Base-by-base conservation (phyloP, 2,888 invertebrate species). In the Ditula angustiorana region DNA sequence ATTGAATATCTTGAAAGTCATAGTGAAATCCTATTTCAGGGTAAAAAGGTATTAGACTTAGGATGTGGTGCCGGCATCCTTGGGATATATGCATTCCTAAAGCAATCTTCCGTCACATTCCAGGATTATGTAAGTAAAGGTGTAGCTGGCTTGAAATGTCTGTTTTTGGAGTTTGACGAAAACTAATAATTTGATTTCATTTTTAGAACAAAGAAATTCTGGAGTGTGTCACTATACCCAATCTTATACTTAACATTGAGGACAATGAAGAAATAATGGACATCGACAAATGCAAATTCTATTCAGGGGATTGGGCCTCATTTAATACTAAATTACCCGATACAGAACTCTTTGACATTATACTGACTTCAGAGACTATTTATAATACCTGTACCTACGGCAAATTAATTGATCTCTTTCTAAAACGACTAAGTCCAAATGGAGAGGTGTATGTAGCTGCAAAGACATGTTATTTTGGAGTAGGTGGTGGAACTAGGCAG, bases 381-480 rank as follows among this genome's bases (percentile, higher is more conserved):
- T 98, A 98, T 78, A 98, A 98, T 88, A 88, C 94, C 41, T 88
- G 93, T 1, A 97, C 97, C 87, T 96, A 99, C 80, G 78, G 86
- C 23, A 98, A 98, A 81, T 88, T 99, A 0, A 92, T 96, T 59
- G 80, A 94, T 46, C 86, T 97, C 21, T 95, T 98, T 75, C 88
- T 94, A 75, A 84, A 90, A 46, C 93, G 94, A 73, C 88, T 97
- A 52, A 94, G 94, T 71, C 81, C 84, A 62, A 79, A 86, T 82
- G 98, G 98, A 41, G 77, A 81, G 47, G 90, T 94, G 69, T 96
- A 95, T 82, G 85, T 99, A 61, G 98, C 98, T 58, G 98, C 98
- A 2, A 99, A 99, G 93, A 95, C 95, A 11, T 95, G 96, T 86
- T 99, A 99, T 86, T 99, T 99, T 93, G 99, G 99, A 69, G 97